A percentile compares a stretch with the other conserved stretches of the same genome.
phyloP scores from a whole-genome alignment of 2,797 vertebrate genomes.

The Sylvilagus floridanus region DNA sequence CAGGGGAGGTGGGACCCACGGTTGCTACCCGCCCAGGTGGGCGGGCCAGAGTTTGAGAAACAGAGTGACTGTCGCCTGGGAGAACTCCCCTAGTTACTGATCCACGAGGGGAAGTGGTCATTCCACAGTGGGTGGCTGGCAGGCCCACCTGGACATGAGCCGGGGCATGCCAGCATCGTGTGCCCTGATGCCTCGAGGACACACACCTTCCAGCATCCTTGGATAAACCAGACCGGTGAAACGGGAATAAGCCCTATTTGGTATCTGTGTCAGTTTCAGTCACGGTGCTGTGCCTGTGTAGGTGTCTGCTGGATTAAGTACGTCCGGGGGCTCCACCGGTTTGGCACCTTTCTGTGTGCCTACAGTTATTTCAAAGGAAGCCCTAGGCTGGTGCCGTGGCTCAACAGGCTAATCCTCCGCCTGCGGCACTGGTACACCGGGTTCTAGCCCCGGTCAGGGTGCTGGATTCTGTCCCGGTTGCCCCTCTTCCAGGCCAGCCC shows the following conservation, averaged over 20 bases:
- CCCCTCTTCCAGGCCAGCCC: no score
- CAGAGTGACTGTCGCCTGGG: neutral
- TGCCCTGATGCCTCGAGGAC: accelerated
- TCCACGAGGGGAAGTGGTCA: neutral
- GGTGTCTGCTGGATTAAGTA: no score
- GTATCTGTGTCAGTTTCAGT: neutral
- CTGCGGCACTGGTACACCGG: no score
- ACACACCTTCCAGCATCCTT: neutral
- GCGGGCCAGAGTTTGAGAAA: neutral
- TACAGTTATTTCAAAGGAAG: neutral
- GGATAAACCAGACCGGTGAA: neutral
- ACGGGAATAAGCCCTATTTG: neutral
- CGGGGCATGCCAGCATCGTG: accelerated
- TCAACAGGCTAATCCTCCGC: no score
- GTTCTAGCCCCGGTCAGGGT: no score
- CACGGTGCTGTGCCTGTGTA: neutral
- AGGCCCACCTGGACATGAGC: no score
- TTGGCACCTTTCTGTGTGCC: neutral
- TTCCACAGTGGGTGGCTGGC: neutral
- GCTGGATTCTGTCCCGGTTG: no score
- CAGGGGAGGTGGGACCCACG: neutral
- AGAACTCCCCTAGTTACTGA: neutral
- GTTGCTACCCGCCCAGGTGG: neutral
- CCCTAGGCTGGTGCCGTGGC: no score
- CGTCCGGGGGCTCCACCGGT: neutral